Percentiles rank a stretch among this genome's conserved stretches.
phyloP scores from a whole-genome alignment of 2,797 vertebrate species.

The Hyperoplus lanceolatus region DNA sequence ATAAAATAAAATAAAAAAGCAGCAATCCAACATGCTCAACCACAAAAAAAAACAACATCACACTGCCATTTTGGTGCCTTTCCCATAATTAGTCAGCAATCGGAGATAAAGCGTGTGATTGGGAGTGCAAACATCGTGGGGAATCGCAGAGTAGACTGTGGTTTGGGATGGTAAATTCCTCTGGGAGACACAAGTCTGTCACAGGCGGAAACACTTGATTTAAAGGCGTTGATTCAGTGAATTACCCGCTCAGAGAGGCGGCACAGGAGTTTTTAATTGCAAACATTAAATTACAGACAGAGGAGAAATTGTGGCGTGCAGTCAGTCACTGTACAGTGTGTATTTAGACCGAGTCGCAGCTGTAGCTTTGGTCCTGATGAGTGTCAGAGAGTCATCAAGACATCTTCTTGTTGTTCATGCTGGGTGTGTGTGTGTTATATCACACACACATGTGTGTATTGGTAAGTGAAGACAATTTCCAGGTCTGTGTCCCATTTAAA shows the following conservation, averaged over 20 bases:
- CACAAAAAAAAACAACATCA: slow-evolving; percentile 75
- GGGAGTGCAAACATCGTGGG: slow-evolving; percentile 80
- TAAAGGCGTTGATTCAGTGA: slow-evolving; percentile 85
- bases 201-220: slow-evolving; percentile 84
- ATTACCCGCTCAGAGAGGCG: slow-evolving; percentile 80
- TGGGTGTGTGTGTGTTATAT: slow-evolving; percentile 20
- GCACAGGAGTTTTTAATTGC: slow-evolving; percentile 86
- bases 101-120: slow-evolving; percentile 83
- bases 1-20: slow-evolving; percentile 74
- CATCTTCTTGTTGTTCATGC: slow-evolving; percentile 48
- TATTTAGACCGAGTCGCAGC: slow-evolving; percentile 80
- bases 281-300: slow-evolving; percentile 86
- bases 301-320: slow-evolving; percentile 71
- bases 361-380: slow-evolving; percentile 78
- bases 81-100: slow-evolving; percentile 86
- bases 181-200: slow-evolving; percentile 85
- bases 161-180: slow-evolving; percentile 84
- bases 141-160: slow-evolving; percentile 86
- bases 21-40: slow-evolving; percentile 78
- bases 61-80: slow-evolving; percentile 80
- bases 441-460: not conserved
- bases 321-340: slow-evolving; percentile 55
- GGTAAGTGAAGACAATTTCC: not conserved
- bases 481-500: slow-evolving; percentile 4
- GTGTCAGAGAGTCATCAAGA: slow-evolving; percentile 65